Evolutionary conservation across 2,888 invertebrate genomes (phyloP).

Genomic region (Eubasilissa splendida): DNA sequence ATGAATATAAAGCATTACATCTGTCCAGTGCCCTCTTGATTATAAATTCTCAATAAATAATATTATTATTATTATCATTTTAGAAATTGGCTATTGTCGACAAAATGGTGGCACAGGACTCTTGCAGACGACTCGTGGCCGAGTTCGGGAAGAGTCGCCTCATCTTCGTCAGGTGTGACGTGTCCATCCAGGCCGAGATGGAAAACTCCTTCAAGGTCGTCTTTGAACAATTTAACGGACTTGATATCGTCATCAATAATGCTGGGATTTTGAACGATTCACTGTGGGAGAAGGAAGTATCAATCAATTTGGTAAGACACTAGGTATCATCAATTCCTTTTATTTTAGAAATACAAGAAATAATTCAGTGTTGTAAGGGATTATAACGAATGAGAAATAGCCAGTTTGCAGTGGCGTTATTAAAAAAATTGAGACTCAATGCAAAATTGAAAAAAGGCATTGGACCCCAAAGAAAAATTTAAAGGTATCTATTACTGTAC

Average conservation of each 20-base stretch:
- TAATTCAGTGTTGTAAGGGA: no score
- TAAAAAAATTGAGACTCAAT: no score
- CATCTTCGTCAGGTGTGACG: conserved; percentile 53
- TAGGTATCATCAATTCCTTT: no score
- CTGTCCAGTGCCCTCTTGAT: no score
- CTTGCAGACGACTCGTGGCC: conserved; percentile 49
- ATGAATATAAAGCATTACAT: no score
- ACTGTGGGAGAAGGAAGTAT: conserved; percentile 61
- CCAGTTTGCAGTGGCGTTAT: no score
- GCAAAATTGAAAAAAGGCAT: no score
- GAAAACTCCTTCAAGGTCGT: conserved; percentile 51
- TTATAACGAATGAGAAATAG: no score
- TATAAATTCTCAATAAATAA: no score
- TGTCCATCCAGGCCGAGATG: conserved; percentile 46
- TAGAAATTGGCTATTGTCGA: conserved; percentile 56
- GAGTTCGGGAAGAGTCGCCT: conserved; percentile 54
- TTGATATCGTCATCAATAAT: conserved; percentile 56
- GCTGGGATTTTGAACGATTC: conserved; percentile 60
- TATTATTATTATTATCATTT: not conserved
- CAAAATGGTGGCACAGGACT: conserved; percentile 47
- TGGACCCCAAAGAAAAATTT: no score
- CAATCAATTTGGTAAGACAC: conserved; percentile 60
- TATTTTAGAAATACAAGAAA: no score
- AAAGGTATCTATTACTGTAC: no score
- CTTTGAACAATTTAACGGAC: conserved; percentile 34